Evolutionary conservation across 2,797 vertebrate genomes (phyloP), one percentile per base, ranked within the genome.

Genomic region (Schizopygopsis malacanthus): DNA sequence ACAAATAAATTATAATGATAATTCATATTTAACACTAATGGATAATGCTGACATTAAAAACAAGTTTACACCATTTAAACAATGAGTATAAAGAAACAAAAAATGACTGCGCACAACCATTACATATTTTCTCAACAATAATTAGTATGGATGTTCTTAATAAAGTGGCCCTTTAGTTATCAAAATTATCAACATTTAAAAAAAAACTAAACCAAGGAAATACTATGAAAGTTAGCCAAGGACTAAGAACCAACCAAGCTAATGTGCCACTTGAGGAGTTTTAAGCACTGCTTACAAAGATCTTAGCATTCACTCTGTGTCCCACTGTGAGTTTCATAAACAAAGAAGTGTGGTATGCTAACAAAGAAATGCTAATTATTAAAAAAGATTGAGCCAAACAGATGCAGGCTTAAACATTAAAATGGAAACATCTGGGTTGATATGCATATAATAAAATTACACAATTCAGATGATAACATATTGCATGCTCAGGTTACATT

Each of bases 1-100:
- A 87, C 86, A 82, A 89, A 90, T 90, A 89, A 90, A 82, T 90
- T 90, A 90, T 73, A 85, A 84, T 82, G 63, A 84, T 84, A 83
- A 87, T 85, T 87, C 56, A 81, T 83, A 83, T 84, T 86, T 77
- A 79, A 79, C 65, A 84, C 43, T 75, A 86, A 86, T 72, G 63
- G 18, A 88, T 81, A 81, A 84, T 28, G 22, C 50, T 76, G 47
- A 87, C 84, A 78, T 56, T 75, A 59, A 82, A 41, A 41, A 41
- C 2, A 73, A 37, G 52, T 84, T 81, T 77, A 70, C 69, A 89
- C 80, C 84, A 69, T 87, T 87, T 47, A 87, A 85, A 88, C 33
- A 79, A 71, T 47, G 28, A 82, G 63, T 84, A 85, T 75, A 86
- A 86, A 78, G 41, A 84, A 84, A 20, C 52, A 41, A 81, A 80